phyloP scores from a whole-genome alignment of 2,113 vertebrate genomes.

The Ibidorhyncha struthersii region DNA sequence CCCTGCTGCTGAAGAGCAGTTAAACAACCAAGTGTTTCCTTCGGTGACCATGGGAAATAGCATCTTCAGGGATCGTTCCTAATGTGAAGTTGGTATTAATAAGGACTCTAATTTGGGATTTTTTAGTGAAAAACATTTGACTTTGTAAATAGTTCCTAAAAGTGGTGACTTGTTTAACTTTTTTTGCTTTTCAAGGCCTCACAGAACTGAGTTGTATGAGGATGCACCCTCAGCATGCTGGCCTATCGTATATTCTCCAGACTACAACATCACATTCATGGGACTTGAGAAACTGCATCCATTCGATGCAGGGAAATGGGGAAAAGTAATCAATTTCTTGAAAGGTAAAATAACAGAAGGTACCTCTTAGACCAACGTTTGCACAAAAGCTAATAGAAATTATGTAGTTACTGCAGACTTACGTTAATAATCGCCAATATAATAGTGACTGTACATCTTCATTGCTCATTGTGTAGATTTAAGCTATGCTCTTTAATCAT shows the following conservation, averaged over 20 bases:
- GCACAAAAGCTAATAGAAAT: background rate
- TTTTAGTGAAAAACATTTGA: background rate
- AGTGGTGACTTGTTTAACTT: background rate
- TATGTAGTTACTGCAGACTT: background rate
- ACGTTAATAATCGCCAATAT: background rate
- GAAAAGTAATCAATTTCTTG: constrained; percentile 91
- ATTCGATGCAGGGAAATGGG: constrained; percentile 96
- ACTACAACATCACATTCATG: constrained; percentile 97
- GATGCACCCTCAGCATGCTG: constrained; percentile 76
- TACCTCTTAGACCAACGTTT: background rate
- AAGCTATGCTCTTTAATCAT: background rate
- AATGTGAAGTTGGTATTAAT: background rate
- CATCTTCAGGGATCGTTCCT: background rate
- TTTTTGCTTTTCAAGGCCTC: constrained; percentile 75
- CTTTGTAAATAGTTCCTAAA: background rate
- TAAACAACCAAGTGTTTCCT: background rate
- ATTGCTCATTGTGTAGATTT: background rate
- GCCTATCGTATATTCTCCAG: constrained; percentile 92
- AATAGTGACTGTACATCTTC: background rate
- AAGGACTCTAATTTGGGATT: background rate
- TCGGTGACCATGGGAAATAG: background rate
- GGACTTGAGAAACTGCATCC: constrained; percentile 95
- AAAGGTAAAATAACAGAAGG: constrained; percentile 81
- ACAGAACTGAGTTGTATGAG: constrained; percentile 82
- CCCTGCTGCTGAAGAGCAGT: background rate